These are phyloP conservation scores for Siniperca undulata DNA, from an alignment of 2,797 vertebrate species.

Conservation along the genomic window DNA sequence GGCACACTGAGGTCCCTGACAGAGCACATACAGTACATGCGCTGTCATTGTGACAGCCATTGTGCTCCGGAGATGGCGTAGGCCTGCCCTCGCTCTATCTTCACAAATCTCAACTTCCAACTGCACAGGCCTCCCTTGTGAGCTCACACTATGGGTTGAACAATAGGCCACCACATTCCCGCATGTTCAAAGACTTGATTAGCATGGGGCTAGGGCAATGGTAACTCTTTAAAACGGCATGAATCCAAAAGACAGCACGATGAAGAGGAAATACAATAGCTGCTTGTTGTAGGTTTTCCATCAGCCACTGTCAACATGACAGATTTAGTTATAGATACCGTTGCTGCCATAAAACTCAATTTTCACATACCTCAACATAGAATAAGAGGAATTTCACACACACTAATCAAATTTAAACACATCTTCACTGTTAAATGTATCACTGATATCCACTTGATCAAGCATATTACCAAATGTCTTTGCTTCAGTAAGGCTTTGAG, in stretches of 20 bases:
- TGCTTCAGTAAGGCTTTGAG: background rate
- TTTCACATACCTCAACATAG: background rate
- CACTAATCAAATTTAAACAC: background rate
- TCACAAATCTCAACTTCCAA: slow-evolving; percentile 82
- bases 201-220: slow-evolving; percentile 78
- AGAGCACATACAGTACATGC: slow-evolving; percentile 80
- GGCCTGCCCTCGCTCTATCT: slow-evolving; percentile 87
- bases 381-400: background rate
- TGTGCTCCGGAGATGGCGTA: slow-evolving; percentile 89
- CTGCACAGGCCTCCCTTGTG: slow-evolving; percentile 86
- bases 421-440: slow-evolving; percentile 2
- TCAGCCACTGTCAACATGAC: slow-evolving; percentile 54
- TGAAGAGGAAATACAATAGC: slow-evolving; percentile 80
- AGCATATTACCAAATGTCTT: background rate
- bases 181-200: slow-evolving; percentile 85
- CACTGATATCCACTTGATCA: slow-evolving; percentile 8
- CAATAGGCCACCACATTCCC: slow-evolving; percentile 86
- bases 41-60: slow-evolving; percentile 84
- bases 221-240: slow-evolving; percentile 81
- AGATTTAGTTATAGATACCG: slow-evolving; percentile 47
- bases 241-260: slow-evolving; percentile 75
- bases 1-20: slow-evolving; percentile 79
- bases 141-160: slow-evolving; percentile 83
- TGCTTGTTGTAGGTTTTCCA: slow-evolving; percentile 67
- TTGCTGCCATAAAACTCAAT: background rate